Percentiles rank a stretch among this genome's conserved stretches.
These are phyloP conservation scores for Vicugna pacos DNA, from an alignment of 2,113 vertebrate genomes.

Conservation along the genomic window DNA sequence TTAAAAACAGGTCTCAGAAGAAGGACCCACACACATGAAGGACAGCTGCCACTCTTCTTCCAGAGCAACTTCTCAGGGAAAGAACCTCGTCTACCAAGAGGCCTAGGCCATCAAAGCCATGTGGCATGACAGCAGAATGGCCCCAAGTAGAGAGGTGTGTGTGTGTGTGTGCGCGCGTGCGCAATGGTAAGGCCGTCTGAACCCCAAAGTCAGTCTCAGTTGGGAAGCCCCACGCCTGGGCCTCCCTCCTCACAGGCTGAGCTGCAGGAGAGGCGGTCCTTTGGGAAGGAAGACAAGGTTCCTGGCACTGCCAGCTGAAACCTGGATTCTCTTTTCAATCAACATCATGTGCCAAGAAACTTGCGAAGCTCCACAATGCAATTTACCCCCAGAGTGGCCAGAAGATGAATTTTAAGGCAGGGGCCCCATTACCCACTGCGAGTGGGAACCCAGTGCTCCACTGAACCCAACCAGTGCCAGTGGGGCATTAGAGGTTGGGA, in stretches of 20 bases:
- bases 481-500: background rate
- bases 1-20: background rate
- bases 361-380: background rate
- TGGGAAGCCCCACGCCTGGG: background rate
- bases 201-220: background rate
- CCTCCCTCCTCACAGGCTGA: background rate
- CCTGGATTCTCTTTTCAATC: background rate
- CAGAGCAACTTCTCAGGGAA: background rate
- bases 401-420: background rate
- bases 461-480: no score
- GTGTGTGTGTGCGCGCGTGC: background rate
- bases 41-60: background rate
- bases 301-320: background rate
- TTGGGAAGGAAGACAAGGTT: background rate
- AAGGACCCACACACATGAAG: background rate
- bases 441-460: background rate
- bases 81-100: background rate
- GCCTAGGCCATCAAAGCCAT: background rate
- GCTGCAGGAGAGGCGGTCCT: background rate
- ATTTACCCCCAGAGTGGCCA: background rate
- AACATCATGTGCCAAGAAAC: background rate
- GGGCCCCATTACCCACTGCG: background rate
- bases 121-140: background rate
- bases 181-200: background rate
- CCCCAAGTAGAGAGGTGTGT: background rate